Conservation (phyloP, 2,888 invertebrate genomes). For the Phyllotreta cruciferae region DNA sequence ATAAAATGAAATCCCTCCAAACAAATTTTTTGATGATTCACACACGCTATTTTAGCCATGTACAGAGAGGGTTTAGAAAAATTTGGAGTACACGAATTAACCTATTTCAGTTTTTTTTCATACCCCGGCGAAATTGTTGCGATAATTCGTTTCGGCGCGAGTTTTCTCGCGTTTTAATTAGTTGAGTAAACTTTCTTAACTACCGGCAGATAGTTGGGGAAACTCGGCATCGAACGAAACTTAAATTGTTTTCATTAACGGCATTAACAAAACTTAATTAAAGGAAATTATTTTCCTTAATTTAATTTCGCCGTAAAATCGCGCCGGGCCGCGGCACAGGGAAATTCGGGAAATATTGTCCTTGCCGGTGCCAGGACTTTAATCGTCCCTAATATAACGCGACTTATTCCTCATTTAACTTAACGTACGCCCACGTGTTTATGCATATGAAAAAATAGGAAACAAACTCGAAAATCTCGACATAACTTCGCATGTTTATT, state of each 20-base stretch:
- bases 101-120: constrained; percentile 40
- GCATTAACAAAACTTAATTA: constrained; percentile 39
- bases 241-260: constrained; percentile 41
- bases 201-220: constrained; percentile 37
- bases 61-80: too few species aligned
- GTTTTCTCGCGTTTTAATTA: constrained; percentile 39
- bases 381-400: too few species aligned
- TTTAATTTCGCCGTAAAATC: constrained; percentile 34
- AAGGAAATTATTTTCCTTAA: constrained; percentile 36
- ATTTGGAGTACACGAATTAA: constrained; percentile 27
- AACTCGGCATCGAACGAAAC: constrained; percentile 36
- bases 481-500: too few species aligned
- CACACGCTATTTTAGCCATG: too few species aligned
- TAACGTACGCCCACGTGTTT: too few species aligned
- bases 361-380: constrained; percentile 9
- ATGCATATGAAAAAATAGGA: too few species aligned
- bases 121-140: constrained; percentile 35
- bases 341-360: constrained; percentile 23
- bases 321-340: constrained; percentile 4
- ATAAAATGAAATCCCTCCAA: too few species aligned
- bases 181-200: constrained; percentile 38
- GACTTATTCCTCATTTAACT: too few species aligned
- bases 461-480: too few species aligned
- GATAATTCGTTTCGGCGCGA: constrained; percentile 36
- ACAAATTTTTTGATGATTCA: too few species aligned